Conservation (phyloP, 2,888 invertebrate genomes). For the Ochropleura leucogaster region DNA sequence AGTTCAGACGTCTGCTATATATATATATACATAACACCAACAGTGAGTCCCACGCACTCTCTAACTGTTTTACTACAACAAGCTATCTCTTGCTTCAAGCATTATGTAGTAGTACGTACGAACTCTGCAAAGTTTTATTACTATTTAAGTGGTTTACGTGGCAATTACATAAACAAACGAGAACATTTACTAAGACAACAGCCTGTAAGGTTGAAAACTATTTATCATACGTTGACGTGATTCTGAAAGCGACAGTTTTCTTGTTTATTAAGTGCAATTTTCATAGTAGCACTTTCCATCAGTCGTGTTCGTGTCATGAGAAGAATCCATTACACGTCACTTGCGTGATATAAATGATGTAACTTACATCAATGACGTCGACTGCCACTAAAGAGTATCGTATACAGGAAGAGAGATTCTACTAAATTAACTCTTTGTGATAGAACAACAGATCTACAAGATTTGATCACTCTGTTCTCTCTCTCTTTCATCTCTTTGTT, state of each 20-base stretch:
- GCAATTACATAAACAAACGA: neutral
- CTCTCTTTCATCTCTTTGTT: neutral
- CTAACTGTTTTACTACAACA: neutral
- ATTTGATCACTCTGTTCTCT: neutral
- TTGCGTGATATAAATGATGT: neutral
- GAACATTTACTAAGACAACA: neutral
- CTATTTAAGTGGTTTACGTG: neutral
- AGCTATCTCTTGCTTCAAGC: neutral
- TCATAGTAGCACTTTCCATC: neutral
- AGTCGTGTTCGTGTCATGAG: neutral
- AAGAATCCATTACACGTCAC: neutral
- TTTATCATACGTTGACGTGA: neutral
- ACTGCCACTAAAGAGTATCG: too few relatives aligned
- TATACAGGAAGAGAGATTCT: neutral
- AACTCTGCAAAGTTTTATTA: neutral
- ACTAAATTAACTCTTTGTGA: neutral
- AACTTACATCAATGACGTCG: too few relatives aligned
- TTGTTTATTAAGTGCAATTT: conserved; percentile 16
- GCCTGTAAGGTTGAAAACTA: neutral
- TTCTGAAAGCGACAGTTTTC: conserved; percentile 3
- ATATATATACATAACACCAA: neutral
- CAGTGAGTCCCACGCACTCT: conserved; percentile 2
- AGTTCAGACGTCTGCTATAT: neutral
- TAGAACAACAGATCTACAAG: neutral
- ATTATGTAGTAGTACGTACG: neutral